These are phyloP conservation scores for Tupiocoris notatus DNA, from an alignment of 2,888 invertebrate genomes.

Conservation along the genomic window DNA sequence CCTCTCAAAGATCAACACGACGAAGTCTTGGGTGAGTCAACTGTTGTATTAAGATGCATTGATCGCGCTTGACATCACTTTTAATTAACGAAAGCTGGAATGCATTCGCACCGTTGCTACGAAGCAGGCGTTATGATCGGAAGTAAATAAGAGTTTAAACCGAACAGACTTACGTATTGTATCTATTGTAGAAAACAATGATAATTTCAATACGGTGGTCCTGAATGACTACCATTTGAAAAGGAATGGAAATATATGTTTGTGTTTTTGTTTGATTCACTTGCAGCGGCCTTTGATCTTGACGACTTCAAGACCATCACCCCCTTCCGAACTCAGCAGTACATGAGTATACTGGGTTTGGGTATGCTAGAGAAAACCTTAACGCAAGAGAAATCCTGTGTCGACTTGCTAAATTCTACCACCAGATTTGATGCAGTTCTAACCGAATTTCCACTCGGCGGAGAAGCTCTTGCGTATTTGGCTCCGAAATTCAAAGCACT, in stretches of 20 bases:
- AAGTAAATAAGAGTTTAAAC: too few relatives aligned
- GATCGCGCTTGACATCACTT: too few relatives aligned
- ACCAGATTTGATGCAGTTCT: slow-evolving; percentile 43
- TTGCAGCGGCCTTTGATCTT: background rate
- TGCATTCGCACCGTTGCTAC: too few relatives aligned
- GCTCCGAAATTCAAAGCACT: slow-evolving; percentile 44
- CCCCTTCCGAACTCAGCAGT: background rate
- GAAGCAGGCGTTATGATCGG: too few relatives aligned
- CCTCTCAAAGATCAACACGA: background rate
- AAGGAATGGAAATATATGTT: too few relatives aligned
- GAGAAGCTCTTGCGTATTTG: slow-evolving; percentile 41
- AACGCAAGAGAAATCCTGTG: background rate
- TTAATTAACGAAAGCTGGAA: too few relatives aligned
- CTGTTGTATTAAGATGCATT: too few relatives aligned
- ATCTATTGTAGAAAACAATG: too few relatives aligned
- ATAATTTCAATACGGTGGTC: too few relatives aligned
- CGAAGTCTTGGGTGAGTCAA: background rate
- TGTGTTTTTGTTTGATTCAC: too few relatives aligned
- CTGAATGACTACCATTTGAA: too few relatives aligned
- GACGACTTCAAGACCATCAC: background rate
- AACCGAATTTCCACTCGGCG: slow-evolving; percentile 20
- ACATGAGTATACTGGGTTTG: background rate
- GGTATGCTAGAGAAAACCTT: background rate
- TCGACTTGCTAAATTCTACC: slow-evolving; percentile 29
- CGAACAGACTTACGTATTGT: too few relatives aligned